Percentiles rank a stretch among this genome's conserved stretches.
These are phyloP conservation scores for Drosophila paulistorum DNA, from an alignment of 1,140 invertebrate genomes.

Conservation along the genomic window DNA sequence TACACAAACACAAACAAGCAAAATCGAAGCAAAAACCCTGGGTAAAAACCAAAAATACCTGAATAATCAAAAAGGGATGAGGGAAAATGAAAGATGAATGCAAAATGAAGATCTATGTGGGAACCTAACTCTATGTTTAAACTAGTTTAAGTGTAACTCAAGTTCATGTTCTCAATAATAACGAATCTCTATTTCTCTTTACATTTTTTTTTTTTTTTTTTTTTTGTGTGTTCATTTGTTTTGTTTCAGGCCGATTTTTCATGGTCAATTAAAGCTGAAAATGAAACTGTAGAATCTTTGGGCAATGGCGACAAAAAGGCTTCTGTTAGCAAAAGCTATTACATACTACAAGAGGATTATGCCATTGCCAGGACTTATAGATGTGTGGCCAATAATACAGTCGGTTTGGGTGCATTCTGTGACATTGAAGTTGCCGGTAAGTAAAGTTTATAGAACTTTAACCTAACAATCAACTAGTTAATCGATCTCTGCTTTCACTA, in stretches of 20 bases:
- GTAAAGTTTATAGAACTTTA: conserved; percentile 43
- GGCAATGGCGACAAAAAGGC: conserved; percentile 57
- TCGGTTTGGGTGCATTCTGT: conserved; percentile 89
- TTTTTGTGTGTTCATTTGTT: neutral
- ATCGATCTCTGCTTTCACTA: neutral
- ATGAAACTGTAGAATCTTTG: conserved; percentile 87
- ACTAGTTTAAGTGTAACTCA: conserved; percentile 8
- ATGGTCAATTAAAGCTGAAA: conserved; percentile 93
- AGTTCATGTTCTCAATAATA: neutral
- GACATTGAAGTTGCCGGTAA: conserved; percentile 91
- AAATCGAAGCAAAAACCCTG: neutral
- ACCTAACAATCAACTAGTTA: neutral
- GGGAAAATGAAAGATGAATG: neutral
- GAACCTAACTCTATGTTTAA: neutral
- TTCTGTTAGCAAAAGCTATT: conserved; percentile 61
- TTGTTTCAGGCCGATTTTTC: conserved; percentile 86
- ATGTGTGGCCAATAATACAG: conserved; percentile 92
- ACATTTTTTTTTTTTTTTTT: conserved; percentile 18
- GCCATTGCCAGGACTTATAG: conserved; percentile 88
- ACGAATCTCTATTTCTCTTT: neutral
- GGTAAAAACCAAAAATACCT: neutral
- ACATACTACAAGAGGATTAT: conserved; percentile 70
- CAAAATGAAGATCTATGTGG: neutral
- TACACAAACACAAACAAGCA: neutral
- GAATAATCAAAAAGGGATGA: conserved; percentile 1